phyloP scores from a whole-genome alignment of 2,113 vertebrate species.

The Sakesphorus luctuosus region DNA sequence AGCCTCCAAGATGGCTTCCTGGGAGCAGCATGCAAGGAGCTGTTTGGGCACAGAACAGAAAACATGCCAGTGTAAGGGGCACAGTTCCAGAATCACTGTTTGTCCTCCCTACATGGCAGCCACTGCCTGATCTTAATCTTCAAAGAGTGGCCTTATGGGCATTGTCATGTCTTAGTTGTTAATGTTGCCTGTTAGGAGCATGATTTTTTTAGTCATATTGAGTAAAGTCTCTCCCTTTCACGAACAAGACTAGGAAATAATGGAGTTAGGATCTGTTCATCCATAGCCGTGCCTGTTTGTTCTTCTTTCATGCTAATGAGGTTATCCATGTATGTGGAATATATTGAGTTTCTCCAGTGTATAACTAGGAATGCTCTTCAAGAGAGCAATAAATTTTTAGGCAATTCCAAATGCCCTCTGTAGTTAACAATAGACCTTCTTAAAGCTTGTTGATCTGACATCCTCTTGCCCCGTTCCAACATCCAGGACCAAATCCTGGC shows the following conservation, averaged over 20 bases:
- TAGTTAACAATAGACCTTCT: not conserved
- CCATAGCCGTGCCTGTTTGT: not conserved
- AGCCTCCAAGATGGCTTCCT: not conserved
- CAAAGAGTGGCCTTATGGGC: not conserved
- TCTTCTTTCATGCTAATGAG: not conserved
- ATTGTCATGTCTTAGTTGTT: not conserved
- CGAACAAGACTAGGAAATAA: not conserved
- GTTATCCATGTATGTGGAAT: not conserved
- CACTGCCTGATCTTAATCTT: not conserved
- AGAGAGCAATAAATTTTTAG: not conserved
- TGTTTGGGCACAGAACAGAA: not conserved
- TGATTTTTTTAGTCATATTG: not conserved
- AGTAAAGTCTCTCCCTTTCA: not conserved
- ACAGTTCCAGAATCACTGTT: not conserved
- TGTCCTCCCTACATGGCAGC: not conserved
- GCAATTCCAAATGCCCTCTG: not conserved
- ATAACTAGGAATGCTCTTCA: not conserved
- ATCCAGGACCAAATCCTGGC: not conserved
- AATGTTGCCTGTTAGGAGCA: not conserved
- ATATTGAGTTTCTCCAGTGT: not conserved
- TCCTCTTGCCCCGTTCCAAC: not conserved
- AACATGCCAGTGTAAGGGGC: not conserved
- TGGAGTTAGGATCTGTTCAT: not conserved
- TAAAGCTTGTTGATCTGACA: not conserved
- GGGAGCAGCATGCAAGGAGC: not conserved